phyloP scores from a whole-genome alignment of 2,113 vertebrate genomes.

The Scartelaos histophorus region DNA sequence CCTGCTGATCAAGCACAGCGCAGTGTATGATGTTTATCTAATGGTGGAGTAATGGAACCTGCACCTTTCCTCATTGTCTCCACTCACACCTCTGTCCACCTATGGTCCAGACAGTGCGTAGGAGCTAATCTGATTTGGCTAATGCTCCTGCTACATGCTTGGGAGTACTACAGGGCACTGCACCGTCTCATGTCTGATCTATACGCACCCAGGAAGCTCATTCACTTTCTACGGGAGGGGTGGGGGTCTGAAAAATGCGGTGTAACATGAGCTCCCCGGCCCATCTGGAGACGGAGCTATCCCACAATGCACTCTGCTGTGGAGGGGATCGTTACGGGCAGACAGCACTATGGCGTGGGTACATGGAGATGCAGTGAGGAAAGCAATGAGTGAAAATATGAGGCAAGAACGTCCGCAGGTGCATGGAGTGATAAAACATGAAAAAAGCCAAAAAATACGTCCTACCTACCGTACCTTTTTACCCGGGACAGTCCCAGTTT shows the following conservation, averaged over 20 bases:
- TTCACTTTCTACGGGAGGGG: conserved; percentile 20
- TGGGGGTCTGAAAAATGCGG: conserved; percentile 72
- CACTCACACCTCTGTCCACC: conserved; percentile 58
- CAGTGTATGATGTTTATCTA: conserved; percentile 27
- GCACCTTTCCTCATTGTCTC: conserved; percentile 49
- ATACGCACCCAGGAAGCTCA: conserved; percentile 50
- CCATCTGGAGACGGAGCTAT: conserved; percentile 80
- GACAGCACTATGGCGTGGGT: conserved; percentile 47
- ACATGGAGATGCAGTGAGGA: conserved; percentile 28
- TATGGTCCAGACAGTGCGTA: conserved; percentile 69
- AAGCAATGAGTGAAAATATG: neutral
- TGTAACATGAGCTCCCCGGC: conserved; percentile 73
- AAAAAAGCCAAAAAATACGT: too few relatives aligned
- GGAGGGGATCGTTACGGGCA: conserved; percentile 67
- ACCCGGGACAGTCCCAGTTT: too few relatives aligned
- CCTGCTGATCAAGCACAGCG: conserved; percentile 35
- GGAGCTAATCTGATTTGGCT: conserved; percentile 78
- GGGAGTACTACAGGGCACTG: conserved; percentile 70
- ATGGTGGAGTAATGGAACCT: conserved; percentile 56
- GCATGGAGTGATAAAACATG: too few relatives aligned
- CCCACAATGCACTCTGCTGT: conserved; percentile 79
- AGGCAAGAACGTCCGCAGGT: too few relatives aligned
- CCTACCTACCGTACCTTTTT: too few relatives aligned
- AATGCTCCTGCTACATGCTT: conserved; percentile 73
- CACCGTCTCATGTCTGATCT: conserved; percentile 41